Evolutionary conservation across 2,888 invertebrate genomes (phyloP), one percentile per base, ranked within the genome.

Genomic region (Mimas tiliae): DNA sequence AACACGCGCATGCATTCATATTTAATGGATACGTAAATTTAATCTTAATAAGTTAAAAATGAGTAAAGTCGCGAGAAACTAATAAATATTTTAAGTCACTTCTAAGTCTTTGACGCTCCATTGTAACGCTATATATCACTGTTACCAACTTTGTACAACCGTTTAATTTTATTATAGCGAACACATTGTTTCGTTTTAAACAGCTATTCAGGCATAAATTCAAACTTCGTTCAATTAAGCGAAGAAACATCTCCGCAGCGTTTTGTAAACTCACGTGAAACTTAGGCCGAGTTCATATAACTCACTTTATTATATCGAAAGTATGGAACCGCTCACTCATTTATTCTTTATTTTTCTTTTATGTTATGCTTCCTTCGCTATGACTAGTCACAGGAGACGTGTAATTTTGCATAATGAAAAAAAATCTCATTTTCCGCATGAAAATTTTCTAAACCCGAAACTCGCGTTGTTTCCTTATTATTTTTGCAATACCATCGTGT

Each of bases 241-340:
- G 12, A 38, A 62, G 62, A 62, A 65, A 58, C 47, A 65, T 65
- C 51, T 62, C 62, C 11, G 33, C 21, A 62, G 34, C 45, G 27
- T 51, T 62, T 62, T 62, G 42, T 62, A 52, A 68, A 65, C 65
- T 65, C 67, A 66, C 65, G 70, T 62, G 62, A 62, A 69, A 69
- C 65, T 71, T 67, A 62, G n/a, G 6, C 52, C 27, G 68, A 73
- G 76, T 76, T 77, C 72, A 78, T 81, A 78, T 75, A 55, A 34
- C 68, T 63, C 76, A 80, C 75, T 80, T 77, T 74, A 74, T 79
- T 72, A 76, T 66, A 68, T 66, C 45, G 21, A 47, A 53, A 47
- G 53, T 3, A 16, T 48, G 47, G 19, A 34, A 11, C 38, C 34
- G 12, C 34, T 33, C 12, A 16, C 16, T n/a, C 14, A 27, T 33